Evolutionary conservation across 2,888 invertebrate species (phyloP), one percentile per base, ranked within the genome.

Genomic region (Meteorus colon): DNA sequence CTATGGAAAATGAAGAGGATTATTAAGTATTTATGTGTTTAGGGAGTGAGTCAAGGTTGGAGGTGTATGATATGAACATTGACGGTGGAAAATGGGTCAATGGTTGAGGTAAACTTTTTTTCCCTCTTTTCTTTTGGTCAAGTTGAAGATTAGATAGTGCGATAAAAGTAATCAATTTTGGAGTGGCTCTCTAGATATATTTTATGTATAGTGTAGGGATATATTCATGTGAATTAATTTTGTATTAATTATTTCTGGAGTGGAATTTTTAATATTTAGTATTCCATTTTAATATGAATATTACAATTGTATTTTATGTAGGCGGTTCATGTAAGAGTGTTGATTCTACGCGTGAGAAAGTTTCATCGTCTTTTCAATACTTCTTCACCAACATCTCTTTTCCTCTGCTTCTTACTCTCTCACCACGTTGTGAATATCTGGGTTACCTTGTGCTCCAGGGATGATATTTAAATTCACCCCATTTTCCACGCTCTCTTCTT

Each of bases 371-470:
- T 55, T 19, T 55, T 55, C 19, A n/a, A 55, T 19, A 48, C 19
- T 55, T 48, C 16, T n/a, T 19, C 10, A n/a, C 4, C 55, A 48
- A 55, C 55, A 55, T 55, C 29, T 41, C 41, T 41, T 8, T 41
- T 41, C 10, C 41, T 41, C 41, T 41, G 4, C 19, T 8, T 55
- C 19, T 19, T 6, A 19, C n/a, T 48, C 5, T 41, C 12, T 37
- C 37, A 37, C 24, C 41, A 66, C 67, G 29, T 48, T 34, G 27
- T 19, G 19, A 5, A 34, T 55, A 69, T 69, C 55, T 69, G 34
- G 69, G 69, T 69, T 69, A 69, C 55, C 19, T 69, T 69, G 55
- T 34, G n/a, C 69, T 55, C 69, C n/a, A 69, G 34, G 69, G 69
- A 55, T 69, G 37, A 55, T 55, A 69, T 69, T 69, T 55, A 69